Conservation (phyloP, 2,888 invertebrate genomes). For the Gerris lacustris region DNA sequence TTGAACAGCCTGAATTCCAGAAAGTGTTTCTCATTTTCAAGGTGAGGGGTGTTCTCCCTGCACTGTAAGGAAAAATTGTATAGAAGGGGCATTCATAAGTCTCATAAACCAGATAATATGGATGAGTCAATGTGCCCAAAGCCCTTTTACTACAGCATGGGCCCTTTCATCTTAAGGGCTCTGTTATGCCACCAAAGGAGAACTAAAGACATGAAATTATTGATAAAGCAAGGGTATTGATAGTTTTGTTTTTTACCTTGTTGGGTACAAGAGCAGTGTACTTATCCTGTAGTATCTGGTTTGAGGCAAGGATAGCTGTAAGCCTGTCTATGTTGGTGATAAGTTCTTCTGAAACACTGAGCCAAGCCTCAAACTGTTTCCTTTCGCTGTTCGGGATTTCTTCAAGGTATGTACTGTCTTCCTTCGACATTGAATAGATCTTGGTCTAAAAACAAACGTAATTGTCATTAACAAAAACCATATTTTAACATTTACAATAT, state of each 20-base stretch:
- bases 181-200: too few species aligned
- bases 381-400: constrained; percentile 47
- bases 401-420: constrained; percentile 58
- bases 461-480: constrained; percentile 11
- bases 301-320: constrained; percentile 48
- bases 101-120: too few species aligned
- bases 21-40: too few species aligned
- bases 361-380: constrained; percentile 48
- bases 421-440: constrained; percentile 55
- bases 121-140: too few species aligned
- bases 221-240: too few species aligned
- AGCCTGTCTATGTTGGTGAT: constrained; percentile 45
- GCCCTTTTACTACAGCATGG: too few species aligned
- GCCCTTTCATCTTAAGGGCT: too few species aligned
- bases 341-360: constrained; percentile 38
- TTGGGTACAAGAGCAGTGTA: constrained; percentile 58
- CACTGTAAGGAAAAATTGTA: too few species aligned
- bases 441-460: constrained; percentile 44
- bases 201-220: too few species aligned
- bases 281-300: constrained; percentile 46
- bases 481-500: neutral
- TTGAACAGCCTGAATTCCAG: too few species aligned
- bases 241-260: constrained; percentile 33
- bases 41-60: too few species aligned
- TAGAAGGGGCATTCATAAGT: too few species aligned